Evolutionary conservation across 1,140 invertebrate genomes (phyloP).

Genomic region (Papilio machaon): DNA sequence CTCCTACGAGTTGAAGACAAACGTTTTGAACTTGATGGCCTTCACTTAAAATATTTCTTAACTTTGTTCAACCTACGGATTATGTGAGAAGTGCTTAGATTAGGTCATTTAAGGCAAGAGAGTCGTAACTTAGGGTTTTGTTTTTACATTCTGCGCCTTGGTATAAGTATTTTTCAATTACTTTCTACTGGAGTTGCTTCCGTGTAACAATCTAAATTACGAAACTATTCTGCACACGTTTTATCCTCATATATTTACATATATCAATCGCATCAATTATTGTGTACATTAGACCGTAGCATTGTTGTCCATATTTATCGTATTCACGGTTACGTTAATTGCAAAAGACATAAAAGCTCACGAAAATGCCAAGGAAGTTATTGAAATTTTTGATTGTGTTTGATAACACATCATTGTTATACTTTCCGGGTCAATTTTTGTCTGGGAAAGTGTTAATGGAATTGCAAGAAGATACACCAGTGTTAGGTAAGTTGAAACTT

Average conservation of each 20-base stretch:
- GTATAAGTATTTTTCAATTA: constrained; percentile 24
- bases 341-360: constrained; percentile 41
- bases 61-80: constrained; percentile 44
- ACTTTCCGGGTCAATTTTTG: constrained; percentile 96
- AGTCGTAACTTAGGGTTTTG: constrained; percentile 7
- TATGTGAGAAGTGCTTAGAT: constrained; percentile 41
- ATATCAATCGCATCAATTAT: constrained; percentile 22
- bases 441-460: constrained; percentile 95
- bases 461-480: constrained; percentile 94
- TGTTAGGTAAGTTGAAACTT: constrained; percentile 83
- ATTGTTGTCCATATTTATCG: constrained; percentile 18
- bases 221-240: constrained; percentile 24
- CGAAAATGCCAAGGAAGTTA: constrained; percentile 91
- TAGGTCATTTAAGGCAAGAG: constrained; percentile 31
- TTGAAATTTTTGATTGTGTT: constrained; percentile 96
- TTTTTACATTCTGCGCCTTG: constrained; percentile 15
- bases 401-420: constrained; percentile 95
- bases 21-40: constrained; percentile 43
- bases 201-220: constrained; percentile 31
- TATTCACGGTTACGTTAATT: not conserved
- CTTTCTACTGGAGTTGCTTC: constrained; percentile 36
- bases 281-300: constrained; percentile 22
- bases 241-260: constrained; percentile 32
- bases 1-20: constrained; percentile 25
- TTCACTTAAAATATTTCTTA: constrained; percentile 47